A percentile compares a stretch with the other conserved stretches of the same genome.
phyloP scores from a whole-genome alignment of 2,797 vertebrate species.

The Eurystomus glaucurus region DNA sequence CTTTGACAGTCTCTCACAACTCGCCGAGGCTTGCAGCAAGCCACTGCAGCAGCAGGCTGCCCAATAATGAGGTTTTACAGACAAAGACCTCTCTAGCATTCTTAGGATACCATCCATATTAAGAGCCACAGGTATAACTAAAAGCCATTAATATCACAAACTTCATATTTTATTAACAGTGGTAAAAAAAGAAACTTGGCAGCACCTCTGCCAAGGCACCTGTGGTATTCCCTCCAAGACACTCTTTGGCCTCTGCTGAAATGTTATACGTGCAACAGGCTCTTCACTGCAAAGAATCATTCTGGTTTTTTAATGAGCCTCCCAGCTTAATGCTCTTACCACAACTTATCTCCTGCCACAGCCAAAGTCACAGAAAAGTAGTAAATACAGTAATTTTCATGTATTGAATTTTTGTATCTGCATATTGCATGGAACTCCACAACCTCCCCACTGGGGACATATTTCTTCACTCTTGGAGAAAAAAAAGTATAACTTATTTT shows the following conservation, averaged over 20 bases:
- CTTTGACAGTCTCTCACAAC: not conserved
- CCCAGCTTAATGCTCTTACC: not conserved
- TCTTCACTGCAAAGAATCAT: not conserved
- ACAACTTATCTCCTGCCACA: not conserved
- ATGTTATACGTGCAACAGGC: not conserved
- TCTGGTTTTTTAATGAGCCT: not conserved
- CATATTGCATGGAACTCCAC: not conserved
- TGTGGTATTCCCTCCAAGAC: fast-evolving
- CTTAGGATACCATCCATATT: not conserved
- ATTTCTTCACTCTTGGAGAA: not conserved
- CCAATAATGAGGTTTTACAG: not conserved
- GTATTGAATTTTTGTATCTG: not conserved
- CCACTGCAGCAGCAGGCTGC: not conserved
- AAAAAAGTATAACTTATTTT: not conserved
- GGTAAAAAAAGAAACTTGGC: not conserved
- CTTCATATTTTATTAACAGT: not conserved
- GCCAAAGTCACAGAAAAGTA: not conserved
- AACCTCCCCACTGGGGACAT: not conserved
- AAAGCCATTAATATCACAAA: not conserved
- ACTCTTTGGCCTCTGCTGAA: not conserved
- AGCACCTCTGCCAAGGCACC: not conserved
- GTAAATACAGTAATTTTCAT: not conserved
- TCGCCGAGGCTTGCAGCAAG: fast-evolving
- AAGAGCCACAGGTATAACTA: not conserved
- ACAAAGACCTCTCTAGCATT: not conserved